Evolutionary conservation across 2,113 vertebrate genomes (phyloP).

Genomic region (Verasper variegatus): DNA sequence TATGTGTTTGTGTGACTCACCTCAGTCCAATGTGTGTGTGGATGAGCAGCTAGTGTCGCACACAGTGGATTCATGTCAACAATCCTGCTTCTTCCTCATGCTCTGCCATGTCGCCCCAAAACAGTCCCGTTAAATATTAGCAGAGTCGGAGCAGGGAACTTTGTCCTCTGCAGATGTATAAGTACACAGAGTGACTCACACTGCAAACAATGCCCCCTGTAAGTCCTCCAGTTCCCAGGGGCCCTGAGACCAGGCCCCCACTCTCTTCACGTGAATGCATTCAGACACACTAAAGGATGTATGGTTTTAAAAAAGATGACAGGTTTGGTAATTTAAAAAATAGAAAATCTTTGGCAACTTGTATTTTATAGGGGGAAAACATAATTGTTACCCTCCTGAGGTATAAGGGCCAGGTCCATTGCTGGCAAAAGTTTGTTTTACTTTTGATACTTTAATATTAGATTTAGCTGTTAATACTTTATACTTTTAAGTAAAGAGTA

Average conservation of each 20-base stretch:
- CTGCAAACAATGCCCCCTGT: slow-evolving; percentile 51
- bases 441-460: no score
- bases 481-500: no score
- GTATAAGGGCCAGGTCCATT: no score
- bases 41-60: slow-evolving; percentile 7
- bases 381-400: no score
- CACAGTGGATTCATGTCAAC: slow-evolving; percentile 11
- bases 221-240: slow-evolving; percentile 36
- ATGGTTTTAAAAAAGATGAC: background rate
- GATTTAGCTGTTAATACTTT: no score
- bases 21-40: slow-evolving; percentile 44
- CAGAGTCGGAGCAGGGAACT: slow-evolving; percentile 55
- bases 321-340: no score
- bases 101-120: slow-evolving; percentile 50
- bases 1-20: slow-evolving; percentile 58
- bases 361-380: no score
- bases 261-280: slow-evolving; percentile 16
- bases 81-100: slow-evolving; percentile 7
- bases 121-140: slow-evolving; percentile 78
- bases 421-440: no score
- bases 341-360: no score
- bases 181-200: slow-evolving; percentile 55
- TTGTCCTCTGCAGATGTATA: slow-evolving; percentile 54
- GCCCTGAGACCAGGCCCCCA: background rate
- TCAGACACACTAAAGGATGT: slow-evolving; percentile 2